Evolutionary conservation across 2,113 vertebrate genomes (phyloP).

Genomic region (Pterocles burchelli): DNA sequence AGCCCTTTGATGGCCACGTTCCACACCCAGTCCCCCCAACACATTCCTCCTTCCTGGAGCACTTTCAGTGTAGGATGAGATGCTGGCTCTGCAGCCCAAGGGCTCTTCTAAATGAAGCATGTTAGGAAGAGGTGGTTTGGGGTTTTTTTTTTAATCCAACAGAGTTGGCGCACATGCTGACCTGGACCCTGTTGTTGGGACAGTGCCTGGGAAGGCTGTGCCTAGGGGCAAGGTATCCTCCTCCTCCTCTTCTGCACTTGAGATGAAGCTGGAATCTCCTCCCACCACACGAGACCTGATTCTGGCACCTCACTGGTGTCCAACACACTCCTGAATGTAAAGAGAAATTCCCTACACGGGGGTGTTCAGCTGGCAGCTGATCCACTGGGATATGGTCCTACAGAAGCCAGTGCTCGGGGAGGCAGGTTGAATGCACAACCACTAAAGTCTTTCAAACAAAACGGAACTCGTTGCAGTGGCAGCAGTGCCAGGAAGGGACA

Average conservation of each 20-base stretch:
- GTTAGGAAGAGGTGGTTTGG: background rate
- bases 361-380: background rate
- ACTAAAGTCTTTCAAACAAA: background rate
- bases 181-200: fast-evolving
- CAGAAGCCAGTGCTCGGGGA: background rate
- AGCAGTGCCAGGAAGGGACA: background rate
- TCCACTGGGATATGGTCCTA: background rate
- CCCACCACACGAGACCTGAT: background rate
- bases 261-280: background rate
- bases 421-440: background rate
- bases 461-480: background rate
- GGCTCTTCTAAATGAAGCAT: background rate
- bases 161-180: background rate
- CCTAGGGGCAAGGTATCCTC: background rate
- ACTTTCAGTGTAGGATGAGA: background rate
- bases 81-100: background rate
- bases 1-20: background rate
- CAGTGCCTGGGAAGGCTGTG: background rate
- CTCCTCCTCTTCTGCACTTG: background rate
- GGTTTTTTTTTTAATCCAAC: background rate
- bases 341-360: background rate
- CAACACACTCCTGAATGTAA: background rate
- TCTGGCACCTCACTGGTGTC: background rate
- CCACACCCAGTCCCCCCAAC: background rate
- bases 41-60: background rate